Base-by-base conservation (phyloP, 2,113 vertebrate species). In the Bubo blakistoni region DNA sequence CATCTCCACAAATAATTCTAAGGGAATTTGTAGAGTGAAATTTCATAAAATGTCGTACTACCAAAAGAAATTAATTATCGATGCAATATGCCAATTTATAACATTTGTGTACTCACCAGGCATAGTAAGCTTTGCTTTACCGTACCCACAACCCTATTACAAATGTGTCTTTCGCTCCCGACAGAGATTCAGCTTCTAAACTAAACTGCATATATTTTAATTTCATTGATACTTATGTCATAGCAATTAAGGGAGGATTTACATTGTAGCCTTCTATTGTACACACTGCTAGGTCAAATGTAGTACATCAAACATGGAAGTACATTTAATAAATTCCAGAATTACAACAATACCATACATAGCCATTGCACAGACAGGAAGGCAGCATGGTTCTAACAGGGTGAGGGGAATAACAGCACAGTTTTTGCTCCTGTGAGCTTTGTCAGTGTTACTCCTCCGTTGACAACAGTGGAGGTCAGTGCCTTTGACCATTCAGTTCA, bases 261-360 rank as follows among this genome's bases (percentile, higher is more conserved):
- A 97, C 93, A 85, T 93, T 69, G 80, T 81, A 94, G 81, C 57
- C 16, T 86, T 92, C 78, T 92, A 88, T 91, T 96, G 82, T 95
- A 97, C 88, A 95, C 95, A 96, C 84, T 89, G 86, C 90, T 67
- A 27, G 93, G 97, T 98, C 96, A 97, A 91, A 97, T 91, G 94
- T 96, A 98, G 98, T 98, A 97, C 98, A 98, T 98, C 98, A 98
- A 98, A 97, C 51, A 85, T 97, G 97, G 97, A 98, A 76, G 24
- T 69, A 72, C 77, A 62, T 94, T 96, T 96, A 88, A 86, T 82
- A 95, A 95, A 97, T 97, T 97, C 96, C 91, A 88, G 27, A 59
- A 59, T 92, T 94, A 81, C 52, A 89, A 63, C 95, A 96, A 65
- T 92, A 93, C 90, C 91, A 82, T 70, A 96, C 62, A 80, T 81